phyloP scores from a whole-genome alignment of 2,797 vertebrate species.

The Hylomyscus alleni region DNA sequence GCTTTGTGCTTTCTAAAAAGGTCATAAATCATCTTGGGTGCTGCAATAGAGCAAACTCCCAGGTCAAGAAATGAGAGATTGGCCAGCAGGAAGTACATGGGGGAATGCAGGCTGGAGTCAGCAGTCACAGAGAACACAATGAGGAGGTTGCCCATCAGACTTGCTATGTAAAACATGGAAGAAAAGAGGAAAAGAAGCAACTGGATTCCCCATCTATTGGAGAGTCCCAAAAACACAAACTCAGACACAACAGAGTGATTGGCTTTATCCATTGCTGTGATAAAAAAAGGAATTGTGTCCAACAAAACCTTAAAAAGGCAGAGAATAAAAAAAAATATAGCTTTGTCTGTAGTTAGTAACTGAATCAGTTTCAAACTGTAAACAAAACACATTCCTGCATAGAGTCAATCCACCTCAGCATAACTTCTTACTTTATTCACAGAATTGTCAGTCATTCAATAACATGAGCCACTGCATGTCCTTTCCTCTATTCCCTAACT shows the following conservation, averaged over 20 bases:
- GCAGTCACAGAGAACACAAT: constrained; percentile 68
- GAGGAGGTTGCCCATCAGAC: constrained; percentile 74
- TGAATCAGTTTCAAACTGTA: neutral
- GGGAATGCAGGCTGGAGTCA: constrained; percentile 72
- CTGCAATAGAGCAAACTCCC: constrained; percentile 77
- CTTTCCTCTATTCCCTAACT: neutral
- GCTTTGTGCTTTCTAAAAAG: constrained; percentile 77
- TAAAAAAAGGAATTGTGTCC: neutral
- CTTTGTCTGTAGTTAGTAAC: neutral
- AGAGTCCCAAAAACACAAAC: constrained; percentile 77
- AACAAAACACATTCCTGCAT: neutral
- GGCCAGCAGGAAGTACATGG: constrained; percentile 84
- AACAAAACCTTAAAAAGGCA: constrained; percentile 21
- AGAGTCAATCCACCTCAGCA: neutral
- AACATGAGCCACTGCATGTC: neutral
- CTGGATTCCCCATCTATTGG: constrained; percentile 48
- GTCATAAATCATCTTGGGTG: constrained; percentile 84
- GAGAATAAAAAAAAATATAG: neutral
- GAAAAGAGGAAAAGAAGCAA: constrained; percentile 69
- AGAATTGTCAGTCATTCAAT: neutral
- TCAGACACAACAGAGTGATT: constrained; percentile 72
- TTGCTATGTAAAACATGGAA: constrained; percentile 67
- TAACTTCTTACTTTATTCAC: neutral
- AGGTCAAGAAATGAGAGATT: constrained; percentile 84
- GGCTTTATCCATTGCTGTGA: constrained; percentile 21